These are phyloP conservation scores for Phymanthus crucifer DNA, from an alignment of 92 coral and sea anemone species.

Conservation along the genomic window DNA sequence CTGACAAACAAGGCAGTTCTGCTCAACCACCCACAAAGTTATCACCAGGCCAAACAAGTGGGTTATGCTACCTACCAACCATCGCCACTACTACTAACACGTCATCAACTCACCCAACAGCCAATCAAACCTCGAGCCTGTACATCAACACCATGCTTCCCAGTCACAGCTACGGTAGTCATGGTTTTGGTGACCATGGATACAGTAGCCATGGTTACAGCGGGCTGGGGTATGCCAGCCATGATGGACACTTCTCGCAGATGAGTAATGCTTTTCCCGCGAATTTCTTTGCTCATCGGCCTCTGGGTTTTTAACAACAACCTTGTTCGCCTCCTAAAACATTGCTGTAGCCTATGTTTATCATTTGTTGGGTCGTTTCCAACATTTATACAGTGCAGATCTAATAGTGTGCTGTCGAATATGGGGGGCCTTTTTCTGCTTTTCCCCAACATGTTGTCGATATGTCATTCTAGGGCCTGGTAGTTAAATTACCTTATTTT, in stretches of 20 bases:
- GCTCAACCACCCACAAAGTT: not conserved
- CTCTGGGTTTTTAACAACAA: not conserved
- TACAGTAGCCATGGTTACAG: conserved; percentile 11
- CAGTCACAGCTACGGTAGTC: not conserved
- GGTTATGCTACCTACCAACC: not conserved
- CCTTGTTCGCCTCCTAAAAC: too few relatives aligned
- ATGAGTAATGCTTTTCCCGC: not conserved
- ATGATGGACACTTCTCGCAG: not conserved
- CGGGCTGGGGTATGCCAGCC: not conserved
- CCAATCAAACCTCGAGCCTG: not conserved
- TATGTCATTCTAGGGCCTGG: too few relatives aligned
- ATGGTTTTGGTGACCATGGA: conserved; percentile 6
- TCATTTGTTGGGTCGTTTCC: too few relatives aligned
- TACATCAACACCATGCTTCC: conserved; percentile 1
- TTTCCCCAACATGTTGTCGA: too few relatives aligned
- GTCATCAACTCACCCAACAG: not conserved
- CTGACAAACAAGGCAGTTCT: not conserved
- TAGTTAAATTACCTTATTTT: too few relatives aligned
- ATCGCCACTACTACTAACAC: not conserved
- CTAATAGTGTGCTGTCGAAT: too few relatives aligned
- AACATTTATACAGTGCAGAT: too few relatives aligned
- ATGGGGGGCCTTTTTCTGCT: too few relatives aligned
- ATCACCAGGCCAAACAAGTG: not conserved
- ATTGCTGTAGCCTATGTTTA: too few relatives aligned
- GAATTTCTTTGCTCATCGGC: conserved; percentile 1